Evolutionary conservation across 2,113 vertebrate species (phyloP), one percentile per base, ranked within the genome.

Genomic region (Danionella cerebrum): DNA sequence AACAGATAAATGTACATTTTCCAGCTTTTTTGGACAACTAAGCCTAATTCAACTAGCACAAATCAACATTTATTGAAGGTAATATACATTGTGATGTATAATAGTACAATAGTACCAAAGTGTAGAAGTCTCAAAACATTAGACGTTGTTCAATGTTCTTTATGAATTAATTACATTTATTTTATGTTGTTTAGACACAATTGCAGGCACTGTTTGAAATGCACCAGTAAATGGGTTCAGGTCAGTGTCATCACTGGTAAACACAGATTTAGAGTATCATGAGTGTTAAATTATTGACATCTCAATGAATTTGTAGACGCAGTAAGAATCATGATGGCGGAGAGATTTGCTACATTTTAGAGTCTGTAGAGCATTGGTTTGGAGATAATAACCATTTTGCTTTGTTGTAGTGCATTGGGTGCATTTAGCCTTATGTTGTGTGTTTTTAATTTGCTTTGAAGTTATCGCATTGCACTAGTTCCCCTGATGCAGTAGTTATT

Each of bases 261-360:
- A 83, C 84, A 81, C 81, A 79, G 78, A 73, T 70, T 82, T 76
- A 78, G 78, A 83, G 53, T 67, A 59, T 66, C 18, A 72, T 78
- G 52, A 79, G 72, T 73, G 72, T 85, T 90, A 85, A 90, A 90
- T 90, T 86, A 90, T 90, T 89, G 82, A 89, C 88, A 82, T 82
- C 80, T 85, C 82, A 85, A 87, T 90, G 88, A 89, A 90, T 89
- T 89, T 89, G 85, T 80, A 88, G 84, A 90, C 87, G 72, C 52
- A 42, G 27, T 19, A 62, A 45, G 55, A 45, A 59, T 31, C 25
- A 27, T 22, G 39, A n/a, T 1, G 51, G 59, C 44, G 50, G 73
- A 78, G 76, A 81, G 83, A 86, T 79, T 84, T 79, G 72, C 74
- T 78, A 77, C 82, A 84, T 84, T 85, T 87, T 84, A 81, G 80